A percentile compares a stretch with the other conserved stretches of the same genome.
Conservation (phyloP, 2,888 invertebrate genomes). For the Abrostola triplasia region DNA sequence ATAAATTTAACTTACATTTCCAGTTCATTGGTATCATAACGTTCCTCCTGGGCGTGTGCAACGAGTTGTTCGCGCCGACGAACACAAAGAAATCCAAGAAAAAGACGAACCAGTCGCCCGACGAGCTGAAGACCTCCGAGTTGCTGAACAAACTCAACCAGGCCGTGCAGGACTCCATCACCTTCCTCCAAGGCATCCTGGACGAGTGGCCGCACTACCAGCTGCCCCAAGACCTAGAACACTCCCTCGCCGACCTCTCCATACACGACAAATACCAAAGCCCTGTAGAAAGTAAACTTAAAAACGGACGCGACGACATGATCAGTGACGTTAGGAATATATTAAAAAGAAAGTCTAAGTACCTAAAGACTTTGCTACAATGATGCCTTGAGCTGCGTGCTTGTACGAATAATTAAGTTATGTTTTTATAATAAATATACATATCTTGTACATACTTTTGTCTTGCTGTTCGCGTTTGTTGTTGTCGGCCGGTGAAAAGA, state of each 20-base stretch:
- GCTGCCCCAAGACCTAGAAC: slow-evolving; percentile 70
- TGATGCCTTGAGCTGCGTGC: slow-evolving; percentile 66
- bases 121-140: slow-evolving; percentile 75
- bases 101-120: slow-evolving; percentile 83
- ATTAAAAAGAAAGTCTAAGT: slow-evolving; percentile 87
- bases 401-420: slow-evolving; percentile 50
- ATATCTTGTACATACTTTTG: slow-evolving; percentile 72
- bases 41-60: slow-evolving; percentile 87
- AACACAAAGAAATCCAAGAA: slow-evolving; percentile 88
- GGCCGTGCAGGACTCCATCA: slow-evolving; percentile 72
- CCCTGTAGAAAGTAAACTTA: slow-evolving; percentile 81
- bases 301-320: slow-evolving; percentile 83
- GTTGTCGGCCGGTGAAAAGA: slow-evolving; percentile 4
- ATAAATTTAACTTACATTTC: slow-evolving; percentile 30
- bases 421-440: slow-evolving; percentile 62
- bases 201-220: slow-evolving; percentile 78
- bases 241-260: slow-evolving; percentile 76
- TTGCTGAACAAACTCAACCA: slow-evolving; percentile 74
- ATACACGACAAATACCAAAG: slow-evolving; percentile 72
- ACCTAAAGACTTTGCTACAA: slow-evolving; percentile 80
- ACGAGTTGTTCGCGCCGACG: slow-evolving; percentile 84
- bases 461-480: slow-evolving; percentile 42
- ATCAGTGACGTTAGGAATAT: slow-evolving; percentile 85
- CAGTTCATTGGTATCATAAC: slow-evolving; percentile 89
- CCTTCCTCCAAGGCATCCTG: slow-evolving; percentile 76